phyloP scores from a whole-genome alignment of 2,113 vertebrate genomes.

The Garra rufa region DNA sequence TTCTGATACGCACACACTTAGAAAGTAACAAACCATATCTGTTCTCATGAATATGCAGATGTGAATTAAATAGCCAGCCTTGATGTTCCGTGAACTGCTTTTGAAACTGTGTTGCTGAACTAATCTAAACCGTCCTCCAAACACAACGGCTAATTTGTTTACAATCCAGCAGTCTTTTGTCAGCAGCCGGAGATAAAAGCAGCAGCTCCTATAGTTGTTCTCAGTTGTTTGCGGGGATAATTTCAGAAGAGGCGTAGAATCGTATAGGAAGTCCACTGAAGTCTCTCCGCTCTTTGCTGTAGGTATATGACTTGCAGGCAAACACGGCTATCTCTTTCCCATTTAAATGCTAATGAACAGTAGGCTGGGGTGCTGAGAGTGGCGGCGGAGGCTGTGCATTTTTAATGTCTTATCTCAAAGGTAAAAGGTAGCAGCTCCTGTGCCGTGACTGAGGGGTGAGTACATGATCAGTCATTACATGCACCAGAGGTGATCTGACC shows the following conservation, averaged over 20 bases:
- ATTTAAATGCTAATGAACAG: constrained; percentile 83
- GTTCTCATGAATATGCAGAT: constrained; percentile 36
- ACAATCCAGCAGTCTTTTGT: constrained; percentile 35
- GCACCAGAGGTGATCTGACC: constrained; percentile 62
- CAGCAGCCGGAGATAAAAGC: background rate
- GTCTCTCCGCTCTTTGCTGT: constrained; percentile 63
- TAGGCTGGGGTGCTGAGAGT: constrained; percentile 68
- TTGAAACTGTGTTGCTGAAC: background rate
- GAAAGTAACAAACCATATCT: background rate
- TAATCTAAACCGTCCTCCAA: background rate
- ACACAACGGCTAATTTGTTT: constrained; percentile 6
- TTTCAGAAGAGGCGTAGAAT: constrained; percentile 10
- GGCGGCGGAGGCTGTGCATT: constrained; percentile 70
- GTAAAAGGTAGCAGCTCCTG: constrained; percentile 70
- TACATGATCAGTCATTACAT: constrained; percentile 74
- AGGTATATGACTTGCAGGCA: constrained; percentile 67
- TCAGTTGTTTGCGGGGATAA: constrained; percentile 24
- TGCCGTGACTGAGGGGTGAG: constrained; percentile 65
- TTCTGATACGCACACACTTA: background rate
- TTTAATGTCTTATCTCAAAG: constrained; percentile 75
- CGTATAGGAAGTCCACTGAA: constrained; percentile 53
- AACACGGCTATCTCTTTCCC: constrained; percentile 75
- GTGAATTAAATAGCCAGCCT: constrained; percentile 8
- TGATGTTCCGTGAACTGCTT: constrained; percentile 11
- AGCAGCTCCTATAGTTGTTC: background rate